These are phyloP conservation scores for Nerophis lumbriciformis DNA, from an alignment of 2,113 vertebrate genomes.

Conservation along the genomic window DNA sequence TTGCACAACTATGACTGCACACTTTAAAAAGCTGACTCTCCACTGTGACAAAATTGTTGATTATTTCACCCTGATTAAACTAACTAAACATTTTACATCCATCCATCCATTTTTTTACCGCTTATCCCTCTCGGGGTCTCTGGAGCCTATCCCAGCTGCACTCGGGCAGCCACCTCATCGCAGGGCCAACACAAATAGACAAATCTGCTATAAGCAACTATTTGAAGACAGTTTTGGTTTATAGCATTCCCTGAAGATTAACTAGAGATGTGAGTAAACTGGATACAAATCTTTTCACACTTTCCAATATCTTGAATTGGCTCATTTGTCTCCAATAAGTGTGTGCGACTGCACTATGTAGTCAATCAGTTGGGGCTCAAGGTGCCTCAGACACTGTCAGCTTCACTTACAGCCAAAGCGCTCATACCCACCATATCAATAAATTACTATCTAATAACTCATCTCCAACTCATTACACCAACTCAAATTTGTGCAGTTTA, in stretches of 20 bases:
- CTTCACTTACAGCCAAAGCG: constrained; percentile 36
- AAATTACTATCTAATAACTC: constrained; percentile 49
- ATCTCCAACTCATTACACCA: constrained; percentile 51
- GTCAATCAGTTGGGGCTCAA: constrained; percentile 17
- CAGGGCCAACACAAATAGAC: no score
- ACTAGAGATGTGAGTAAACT: background rate
- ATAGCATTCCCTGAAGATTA: background rate
- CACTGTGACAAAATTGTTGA: background rate
- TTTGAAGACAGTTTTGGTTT: no score
- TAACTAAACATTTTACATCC: no score
- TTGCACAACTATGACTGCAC: background rate
- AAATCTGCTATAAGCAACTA: no score
- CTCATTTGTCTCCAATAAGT: background rate
- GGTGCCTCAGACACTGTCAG: constrained; percentile 30
- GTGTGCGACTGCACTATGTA: background rate
- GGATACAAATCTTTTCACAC: background rate
- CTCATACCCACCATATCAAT: constrained; percentile 20
- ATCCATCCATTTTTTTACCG: no score
- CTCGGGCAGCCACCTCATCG: no score
- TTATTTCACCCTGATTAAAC: no score
- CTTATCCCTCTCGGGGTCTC: no score
- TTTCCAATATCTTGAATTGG: constrained; percentile 13
- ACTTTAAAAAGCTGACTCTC: constrained; percentile 18
- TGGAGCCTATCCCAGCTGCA: no score
- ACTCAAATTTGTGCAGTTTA: constrained; percentile 39